phyloP scores from a whole-genome alignment of 2,888 invertebrate genomes.

The Macrophya annulata region DNA sequence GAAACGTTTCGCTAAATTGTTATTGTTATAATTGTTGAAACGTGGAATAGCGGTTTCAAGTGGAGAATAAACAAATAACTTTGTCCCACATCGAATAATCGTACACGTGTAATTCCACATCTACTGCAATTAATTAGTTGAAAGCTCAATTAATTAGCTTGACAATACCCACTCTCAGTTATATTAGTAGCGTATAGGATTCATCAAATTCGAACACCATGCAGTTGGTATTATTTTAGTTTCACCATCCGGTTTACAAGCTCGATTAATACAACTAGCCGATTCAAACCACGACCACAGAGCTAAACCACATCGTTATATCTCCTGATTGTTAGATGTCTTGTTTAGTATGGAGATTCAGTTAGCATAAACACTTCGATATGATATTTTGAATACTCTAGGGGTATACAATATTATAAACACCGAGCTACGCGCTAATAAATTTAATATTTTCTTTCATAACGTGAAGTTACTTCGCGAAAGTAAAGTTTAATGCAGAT shows the following conservation, averaged over 20 bases:
- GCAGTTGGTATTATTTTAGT: neutral
- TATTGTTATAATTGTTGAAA: constrained; percentile 19
- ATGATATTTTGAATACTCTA: neutral
- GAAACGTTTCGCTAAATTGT: neutral
- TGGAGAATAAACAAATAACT: constrained; percentile 17
- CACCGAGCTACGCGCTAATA: neutral
- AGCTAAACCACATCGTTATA: neutral
- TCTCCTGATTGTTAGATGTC: neutral
- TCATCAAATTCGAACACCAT: neutral
- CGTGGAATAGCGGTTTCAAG: constrained; percentile 8
- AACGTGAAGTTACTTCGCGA: neutral
- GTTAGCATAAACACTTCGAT: neutral
- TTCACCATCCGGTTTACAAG: neutral
- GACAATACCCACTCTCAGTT: neutral
- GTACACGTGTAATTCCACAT: constrained; percentile 16
- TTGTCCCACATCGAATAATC: neutral
- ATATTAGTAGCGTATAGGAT: neutral
- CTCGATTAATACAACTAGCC: neutral
- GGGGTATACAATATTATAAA: too few species aligned
- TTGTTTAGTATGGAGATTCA: neutral
- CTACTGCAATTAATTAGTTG: constrained; percentile 21
- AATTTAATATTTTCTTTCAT: neutral
- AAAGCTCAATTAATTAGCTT: constrained; percentile 21
- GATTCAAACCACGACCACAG: neutral
- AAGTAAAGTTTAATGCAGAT: neutral